phyloP scores from a whole-genome alignment of 1,140 invertebrate species.

The Fragariocoptes setiger region DNA sequence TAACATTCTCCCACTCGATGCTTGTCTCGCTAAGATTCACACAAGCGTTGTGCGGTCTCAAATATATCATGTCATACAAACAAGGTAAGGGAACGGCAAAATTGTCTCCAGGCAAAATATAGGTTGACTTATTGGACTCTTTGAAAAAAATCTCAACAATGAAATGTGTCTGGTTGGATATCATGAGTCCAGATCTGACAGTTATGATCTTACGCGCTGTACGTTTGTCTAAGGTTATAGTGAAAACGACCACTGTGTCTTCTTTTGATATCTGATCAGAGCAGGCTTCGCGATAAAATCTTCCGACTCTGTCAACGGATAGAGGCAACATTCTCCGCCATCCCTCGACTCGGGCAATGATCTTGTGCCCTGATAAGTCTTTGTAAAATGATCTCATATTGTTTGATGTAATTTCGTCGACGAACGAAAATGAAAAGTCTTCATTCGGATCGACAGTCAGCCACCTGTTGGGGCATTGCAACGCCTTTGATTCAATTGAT shows the following conservation, averaged over 20 bases:
- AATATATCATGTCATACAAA: slow-evolving; percentile 25
- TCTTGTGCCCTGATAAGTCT: no score
- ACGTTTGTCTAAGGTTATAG: slow-evolving; percentile 57
- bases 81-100: slow-evolving; percentile 30
- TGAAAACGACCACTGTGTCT: slow-evolving; percentile 43
- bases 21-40: slow-evolving; percentile 26
- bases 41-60: slow-evolving; percentile 22
- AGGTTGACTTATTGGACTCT: slow-evolving; percentile 11
- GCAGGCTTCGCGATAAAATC: slow-evolving; percentile 51
- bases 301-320: slow-evolving; percentile 70
- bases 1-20: slow-evolving; percentile 30
- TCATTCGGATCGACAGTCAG: slow-evolving; percentile 30
- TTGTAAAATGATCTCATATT: no score
- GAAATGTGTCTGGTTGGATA: slow-evolving; percentile 32
- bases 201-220: slow-evolving; percentile 72
- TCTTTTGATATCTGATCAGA: slow-evolving; percentile 7
- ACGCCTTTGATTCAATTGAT: no score
- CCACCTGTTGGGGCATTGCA: no score
- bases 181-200: slow-evolving; percentile 52
- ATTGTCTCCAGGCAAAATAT: slow-evolving; percentile 13
- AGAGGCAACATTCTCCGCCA: slow-evolving; percentile 58
- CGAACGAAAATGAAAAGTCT: slow-evolving; percentile 46
- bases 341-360: slow-evolving; percentile 51
- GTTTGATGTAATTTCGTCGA: no score
- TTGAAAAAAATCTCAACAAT: slow-evolving; percentile 34